These are phyloP conservation scores for Peromyscus melanophrys DNA, from an alignment of 2,797 vertebrate species.

Conservation along the genomic window DNA sequence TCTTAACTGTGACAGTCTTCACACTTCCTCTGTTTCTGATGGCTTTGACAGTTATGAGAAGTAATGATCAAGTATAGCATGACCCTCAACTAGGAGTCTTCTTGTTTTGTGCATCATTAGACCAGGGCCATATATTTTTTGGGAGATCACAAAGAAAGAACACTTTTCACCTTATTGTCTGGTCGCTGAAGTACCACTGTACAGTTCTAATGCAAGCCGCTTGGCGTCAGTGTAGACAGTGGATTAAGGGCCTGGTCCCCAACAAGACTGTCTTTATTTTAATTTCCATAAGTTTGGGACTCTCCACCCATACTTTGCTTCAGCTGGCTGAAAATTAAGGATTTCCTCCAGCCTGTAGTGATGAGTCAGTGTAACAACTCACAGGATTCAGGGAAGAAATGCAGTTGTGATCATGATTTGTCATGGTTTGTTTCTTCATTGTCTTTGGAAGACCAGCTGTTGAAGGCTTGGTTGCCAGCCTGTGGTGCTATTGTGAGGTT, in stretches of 20 bases:
- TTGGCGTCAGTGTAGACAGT: neutral
- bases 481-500: neutral
- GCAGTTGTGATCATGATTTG: neutral
- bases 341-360: neutral
- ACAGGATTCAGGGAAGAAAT: neutral
- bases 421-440: neutral
- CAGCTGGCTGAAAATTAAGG: neutral
- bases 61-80: neutral
- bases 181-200: neutral
- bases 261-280: neutral
- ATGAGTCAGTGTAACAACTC: neutral
- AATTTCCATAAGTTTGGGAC: neutral
- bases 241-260: neutral
- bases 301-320: neutral
- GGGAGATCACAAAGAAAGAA: neutral
- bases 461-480: neutral
- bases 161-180: neutral
- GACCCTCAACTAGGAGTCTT: neutral
- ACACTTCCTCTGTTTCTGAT: conserved; percentile 34
- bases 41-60: neutral
- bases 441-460: neutral
- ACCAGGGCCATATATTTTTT: neutral
- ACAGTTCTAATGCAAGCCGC: neutral
- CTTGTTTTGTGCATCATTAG: neutral
- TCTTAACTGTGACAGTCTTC: neutral